Conservation (phyloP, 2,797 vertebrate species). For the Argentina silus region DNA sequence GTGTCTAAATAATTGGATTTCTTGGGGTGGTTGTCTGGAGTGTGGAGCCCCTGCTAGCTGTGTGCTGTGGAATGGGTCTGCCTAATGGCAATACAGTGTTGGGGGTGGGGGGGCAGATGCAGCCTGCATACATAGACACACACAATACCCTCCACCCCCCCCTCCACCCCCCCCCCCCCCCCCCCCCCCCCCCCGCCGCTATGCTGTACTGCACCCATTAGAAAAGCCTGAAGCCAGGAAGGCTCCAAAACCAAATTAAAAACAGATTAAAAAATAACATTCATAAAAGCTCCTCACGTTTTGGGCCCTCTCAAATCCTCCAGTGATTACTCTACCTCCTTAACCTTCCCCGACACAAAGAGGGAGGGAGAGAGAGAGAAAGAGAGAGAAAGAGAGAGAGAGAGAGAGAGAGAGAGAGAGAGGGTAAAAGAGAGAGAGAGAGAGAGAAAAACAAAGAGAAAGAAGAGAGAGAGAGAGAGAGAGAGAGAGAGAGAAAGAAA, state of each 20-base stretch:
- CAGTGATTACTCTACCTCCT: neutral
- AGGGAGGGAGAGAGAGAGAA: neutral
- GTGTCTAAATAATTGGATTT: conserved; percentile 52
- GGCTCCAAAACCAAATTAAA: conserved; percentile 35
- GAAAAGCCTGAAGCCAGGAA: conserved; percentile 7
- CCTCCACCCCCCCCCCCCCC: too few species aligned
- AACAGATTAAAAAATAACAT: conserved; percentile 20
- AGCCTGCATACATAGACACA: too few species aligned
- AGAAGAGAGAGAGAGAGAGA: neutral
- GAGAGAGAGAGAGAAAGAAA: neutral
- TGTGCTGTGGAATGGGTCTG: conserved; percentile 44
- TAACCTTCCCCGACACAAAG: conserved; percentile 13
- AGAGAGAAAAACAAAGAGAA: neutral
- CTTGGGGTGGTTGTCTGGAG: conserved; percentile 19
- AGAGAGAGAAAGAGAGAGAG: neutral
- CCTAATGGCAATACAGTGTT: conserved; percentile 32
- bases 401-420: neutral
- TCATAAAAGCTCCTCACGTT: neutral
- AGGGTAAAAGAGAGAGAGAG: neutral
- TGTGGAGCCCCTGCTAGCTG: conserved; percentile 24
- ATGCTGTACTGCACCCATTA: neutral
- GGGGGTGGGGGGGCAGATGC: conserved; percentile 12
- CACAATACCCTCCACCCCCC: too few species aligned
- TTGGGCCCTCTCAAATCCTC: conserved; percentile 2
- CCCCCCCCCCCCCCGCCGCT: neutral